Evolutionary conservation across 2,113 vertebrate species (phyloP).

Genomic region (Panurus biarmicus): DNA sequence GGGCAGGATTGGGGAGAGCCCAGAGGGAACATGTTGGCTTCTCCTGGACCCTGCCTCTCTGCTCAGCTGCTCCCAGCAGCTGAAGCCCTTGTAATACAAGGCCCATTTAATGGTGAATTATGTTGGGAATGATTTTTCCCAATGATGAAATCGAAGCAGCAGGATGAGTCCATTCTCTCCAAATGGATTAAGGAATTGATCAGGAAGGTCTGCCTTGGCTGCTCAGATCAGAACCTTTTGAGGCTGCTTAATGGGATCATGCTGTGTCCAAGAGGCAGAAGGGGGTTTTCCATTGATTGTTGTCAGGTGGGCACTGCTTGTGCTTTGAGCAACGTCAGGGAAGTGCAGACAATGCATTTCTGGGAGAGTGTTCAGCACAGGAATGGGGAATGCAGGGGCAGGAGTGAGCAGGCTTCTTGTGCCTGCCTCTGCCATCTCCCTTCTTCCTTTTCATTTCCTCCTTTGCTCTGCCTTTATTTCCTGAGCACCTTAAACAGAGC

Average conservation of each 20-base stretch:
- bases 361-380: background rate
- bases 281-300: background rate
- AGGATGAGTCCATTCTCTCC: background rate
- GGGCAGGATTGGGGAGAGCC: background rate
- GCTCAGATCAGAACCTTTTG: background rate
- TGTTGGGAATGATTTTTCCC: background rate
- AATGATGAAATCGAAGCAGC: background rate
- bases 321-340: background rate
- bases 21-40: background rate
- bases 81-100: background rate
- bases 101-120: slow-evolving; percentile 48
- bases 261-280: background rate
- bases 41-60: background rate
- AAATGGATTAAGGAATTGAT: slow-evolving; percentile 48
- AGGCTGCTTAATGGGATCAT: slow-evolving; percentile 23
- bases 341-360: background rate
- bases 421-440: background rate
- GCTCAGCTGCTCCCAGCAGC: background rate
- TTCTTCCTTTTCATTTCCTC: background rate
- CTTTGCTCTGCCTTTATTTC: background rate
- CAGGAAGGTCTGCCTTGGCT: background rate
- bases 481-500: background rate
- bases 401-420: fast-evolving
- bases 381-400: background rate
- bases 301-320: background rate